phyloP scores from a whole-genome alignment of 1,140 invertebrate genomes.

The Araneus ventricosus region DNA sequence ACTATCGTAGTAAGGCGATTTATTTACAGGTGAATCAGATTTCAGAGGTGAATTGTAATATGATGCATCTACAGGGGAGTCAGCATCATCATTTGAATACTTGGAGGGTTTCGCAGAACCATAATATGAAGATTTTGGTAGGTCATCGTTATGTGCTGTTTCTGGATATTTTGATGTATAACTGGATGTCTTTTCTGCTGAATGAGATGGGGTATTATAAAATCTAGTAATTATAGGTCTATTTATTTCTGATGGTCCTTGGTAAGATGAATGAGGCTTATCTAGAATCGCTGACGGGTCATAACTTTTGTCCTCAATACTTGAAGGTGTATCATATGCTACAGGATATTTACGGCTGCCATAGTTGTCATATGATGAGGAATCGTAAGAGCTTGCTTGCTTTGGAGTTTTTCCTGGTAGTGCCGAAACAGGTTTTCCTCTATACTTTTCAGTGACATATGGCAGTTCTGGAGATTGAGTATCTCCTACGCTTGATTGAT shows the following conservation, averaged over 20 bases:
- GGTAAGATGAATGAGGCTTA: background rate
- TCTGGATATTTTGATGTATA: slow-evolving; percentile 17
- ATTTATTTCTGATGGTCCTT: background rate
- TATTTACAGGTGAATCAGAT: background rate
- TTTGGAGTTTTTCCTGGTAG: background rate
- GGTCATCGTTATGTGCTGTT: background rate
- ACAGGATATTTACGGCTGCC: background rate
- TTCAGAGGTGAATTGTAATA: background rate
- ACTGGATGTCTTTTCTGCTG: background rate
- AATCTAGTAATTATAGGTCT: slow-evolving; percentile 3
- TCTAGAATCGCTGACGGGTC: background rate
- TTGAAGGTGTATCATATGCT: background rate
- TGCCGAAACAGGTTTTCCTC: background rate
- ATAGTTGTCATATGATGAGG: background rate
- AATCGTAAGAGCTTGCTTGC: background rate
- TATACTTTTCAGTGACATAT: background rate
- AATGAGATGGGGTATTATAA: slow-evolving; percentile 2
- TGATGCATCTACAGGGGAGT: background rate
- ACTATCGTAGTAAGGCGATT: background rate
- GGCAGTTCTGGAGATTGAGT: background rate
- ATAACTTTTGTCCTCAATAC: background rate
- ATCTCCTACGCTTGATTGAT: background rate
- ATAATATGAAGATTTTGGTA: background rate
- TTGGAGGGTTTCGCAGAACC: background rate
- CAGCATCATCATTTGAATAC: background rate